phyloP scores from a whole-genome alignment of 2,888 invertebrate species.

The Andrena haemorrhoa region DNA sequence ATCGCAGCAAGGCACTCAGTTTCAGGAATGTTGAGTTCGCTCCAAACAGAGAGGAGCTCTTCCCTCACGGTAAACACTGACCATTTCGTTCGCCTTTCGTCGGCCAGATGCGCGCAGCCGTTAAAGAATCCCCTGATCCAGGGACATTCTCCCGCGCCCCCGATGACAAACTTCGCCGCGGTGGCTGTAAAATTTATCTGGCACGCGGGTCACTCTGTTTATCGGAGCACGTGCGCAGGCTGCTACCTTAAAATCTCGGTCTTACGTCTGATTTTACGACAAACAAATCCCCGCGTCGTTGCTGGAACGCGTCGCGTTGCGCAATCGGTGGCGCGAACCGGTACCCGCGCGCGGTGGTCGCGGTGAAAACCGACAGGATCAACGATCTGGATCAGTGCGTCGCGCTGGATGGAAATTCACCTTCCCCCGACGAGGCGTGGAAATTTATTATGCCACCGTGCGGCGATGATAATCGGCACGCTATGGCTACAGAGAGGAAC shows the following conservation, averaged over 20 bases:
- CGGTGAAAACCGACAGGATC: conserved; percentile 30
- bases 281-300: background rate
- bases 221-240: conserved; percentile 5
- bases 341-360: background rate
- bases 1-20: no score
- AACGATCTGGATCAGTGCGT: conserved; percentile 37
- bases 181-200: conserved; percentile 61
- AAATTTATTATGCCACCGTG: conserved; percentile 7
- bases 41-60: no score
- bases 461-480: background rate
- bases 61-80: conserved; percentile 43
- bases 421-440: conserved; percentile 1
- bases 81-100: conserved; percentile 32
- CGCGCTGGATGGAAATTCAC: conserved; percentile 38
- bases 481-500: background rate
- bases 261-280: background rate
- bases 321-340: conserved; percentile 23
- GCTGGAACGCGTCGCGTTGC: conserved; percentile 39
- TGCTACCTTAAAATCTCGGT: background rate
- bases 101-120: conserved; percentile 40
- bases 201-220: conserved; percentile 52
- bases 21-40: no score
- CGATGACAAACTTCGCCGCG: background rate
- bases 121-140: conserved; percentile 36
- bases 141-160: conserved; percentile 30